Percentiles rank a stretch among this genome's conserved stretches.
Evolutionary conservation across 2,888 invertebrate genomes (phyloP).

Genomic region (Tetranychus truncatus): DNA sequence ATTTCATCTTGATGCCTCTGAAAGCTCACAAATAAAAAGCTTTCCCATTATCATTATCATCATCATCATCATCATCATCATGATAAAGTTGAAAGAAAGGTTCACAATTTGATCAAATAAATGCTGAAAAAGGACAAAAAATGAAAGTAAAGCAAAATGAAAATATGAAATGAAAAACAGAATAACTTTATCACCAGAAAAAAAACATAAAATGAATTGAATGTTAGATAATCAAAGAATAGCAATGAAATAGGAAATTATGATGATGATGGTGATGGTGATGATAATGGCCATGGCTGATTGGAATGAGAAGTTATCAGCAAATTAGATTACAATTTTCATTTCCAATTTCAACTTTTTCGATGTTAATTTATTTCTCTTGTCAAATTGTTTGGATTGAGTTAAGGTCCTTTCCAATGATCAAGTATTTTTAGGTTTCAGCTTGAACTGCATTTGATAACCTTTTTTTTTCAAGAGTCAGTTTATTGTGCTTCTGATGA

Average conservation of each 20-base stretch:
- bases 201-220: neutral
- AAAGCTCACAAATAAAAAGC: neutral
- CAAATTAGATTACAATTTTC: too few relatives aligned
- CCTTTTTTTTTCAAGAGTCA: too few relatives aligned
- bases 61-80: neutral
- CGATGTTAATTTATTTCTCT: constrained; percentile 6
- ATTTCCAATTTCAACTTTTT: neutral
- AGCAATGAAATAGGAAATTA: neutral
- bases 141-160: neutral
- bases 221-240: constrained; percentile 2
- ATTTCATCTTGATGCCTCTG: neutral
- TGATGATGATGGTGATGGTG: too few relatives aligned
- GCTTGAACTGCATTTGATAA: too few relatives aligned
- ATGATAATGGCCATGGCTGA: too few relatives aligned
- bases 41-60: neutral
- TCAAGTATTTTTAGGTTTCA: too few relatives aligned
- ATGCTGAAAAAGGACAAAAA: neutral
- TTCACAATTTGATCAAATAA: neutral
- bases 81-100: neutral
- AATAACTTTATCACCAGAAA: too few relatives aligned
- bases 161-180: neutral
- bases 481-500: too few relatives aligned
- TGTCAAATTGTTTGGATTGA: neutral
- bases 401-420: too few relatives aligned
- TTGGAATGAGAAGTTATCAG: too few relatives aligned